Percentiles rank a stretch among this genome's conserved stretches.
These are phyloP conservation scores for Pelodytes ibericus DNA, from an alignment of 2,797 vertebrate species.

Conservation along the genomic window DNA sequence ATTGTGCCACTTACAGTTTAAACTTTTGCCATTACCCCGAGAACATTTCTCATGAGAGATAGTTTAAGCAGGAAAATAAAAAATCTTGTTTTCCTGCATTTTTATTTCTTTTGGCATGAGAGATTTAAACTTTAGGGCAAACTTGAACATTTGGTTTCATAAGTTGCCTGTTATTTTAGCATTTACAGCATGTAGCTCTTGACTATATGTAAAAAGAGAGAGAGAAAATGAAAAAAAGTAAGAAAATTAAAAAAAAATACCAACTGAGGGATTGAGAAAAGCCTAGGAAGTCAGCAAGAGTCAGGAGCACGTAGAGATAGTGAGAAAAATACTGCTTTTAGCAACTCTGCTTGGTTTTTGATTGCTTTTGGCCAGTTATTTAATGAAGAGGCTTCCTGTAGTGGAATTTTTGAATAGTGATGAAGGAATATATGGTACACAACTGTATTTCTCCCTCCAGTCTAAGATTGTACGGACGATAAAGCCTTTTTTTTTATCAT, in stretches of 20 bases:
- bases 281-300: slow-evolving; percentile 16
- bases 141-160: slow-evolving; percentile 4
- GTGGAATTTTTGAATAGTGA: slow-evolving; percentile 25
- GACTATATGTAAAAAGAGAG: neutral
- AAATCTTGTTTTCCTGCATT: neutral
- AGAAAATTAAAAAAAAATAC: slow-evolving; percentile 12
- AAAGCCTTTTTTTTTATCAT: slow-evolving; percentile 5
- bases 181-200: neutral
- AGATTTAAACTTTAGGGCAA: slow-evolving; percentile 14
- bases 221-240: slow-evolving; percentile 19
- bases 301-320: slow-evolving; percentile 15
- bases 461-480: slow-evolving; percentile 11
- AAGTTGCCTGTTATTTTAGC: neutral
- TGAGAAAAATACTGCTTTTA: slow-evolving; percentile 31
- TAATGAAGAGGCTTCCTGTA: slow-evolving; percentile 43
- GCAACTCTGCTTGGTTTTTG: slow-evolving; percentile 30
- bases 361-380: slow-evolving; percentile 40
- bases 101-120: too few species aligned
- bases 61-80: neutral
- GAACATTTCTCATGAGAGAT: neutral
- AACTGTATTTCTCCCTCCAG: neutral
- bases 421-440: slow-evolving; percentile 25
- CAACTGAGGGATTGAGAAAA: slow-evolving; percentile 12
- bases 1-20: too few species aligned
- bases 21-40: neutral